A percentile compares a stretch with the other conserved stretches of the same genome.
Evolutionary conservation across 2,888 invertebrate species (phyloP).

Genomic region (Aphidius colemani): DNA sequence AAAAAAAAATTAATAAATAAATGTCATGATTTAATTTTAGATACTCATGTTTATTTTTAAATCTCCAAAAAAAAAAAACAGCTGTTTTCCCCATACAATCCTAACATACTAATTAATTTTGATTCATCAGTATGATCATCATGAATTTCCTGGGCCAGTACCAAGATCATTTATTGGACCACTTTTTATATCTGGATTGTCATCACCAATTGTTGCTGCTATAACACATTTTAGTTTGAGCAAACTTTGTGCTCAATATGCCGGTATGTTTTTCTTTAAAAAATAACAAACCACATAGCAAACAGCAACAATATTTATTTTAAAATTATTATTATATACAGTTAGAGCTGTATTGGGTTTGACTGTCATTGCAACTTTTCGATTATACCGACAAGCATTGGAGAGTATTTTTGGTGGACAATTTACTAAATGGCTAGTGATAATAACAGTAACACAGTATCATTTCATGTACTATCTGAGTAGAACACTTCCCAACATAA

Average conservation of each 20-base stretch:
- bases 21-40: too few species aligned
- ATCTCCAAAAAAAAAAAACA: too few species aligned
- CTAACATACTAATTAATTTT: too few species aligned
- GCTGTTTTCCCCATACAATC: too few species aligned
- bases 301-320: not conserved
- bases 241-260: slow-evolving; percentile 88
- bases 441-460: slow-evolving; percentile 90
- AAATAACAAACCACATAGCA: too few species aligned
- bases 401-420: slow-evolving; percentile 77
- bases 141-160: slow-evolving; percentile 96
- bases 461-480: slow-evolving; percentile 98
- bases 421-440: slow-evolving; percentile 80
- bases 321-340: slow-evolving; percentile 60
- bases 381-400: slow-evolving; percentile 74
- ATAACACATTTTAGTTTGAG: slow-evolving; percentile 72
- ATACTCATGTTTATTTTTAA: too few species aligned
- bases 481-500: slow-evolving; percentile 91
- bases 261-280: slow-evolving; percentile 67
- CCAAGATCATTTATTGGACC: slow-evolving; percentile 96
- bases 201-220: slow-evolving; percentile 75
- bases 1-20: too few species aligned
- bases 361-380: slow-evolving; percentile 76
- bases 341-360: slow-evolving; percentile 82
- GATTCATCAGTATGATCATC: slow-evolving; percentile 89
- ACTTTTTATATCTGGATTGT: slow-evolving; percentile 75